Base-by-base conservation (phyloP, 2,113 vertebrate genomes). In the Nicator chloris region DNA sequence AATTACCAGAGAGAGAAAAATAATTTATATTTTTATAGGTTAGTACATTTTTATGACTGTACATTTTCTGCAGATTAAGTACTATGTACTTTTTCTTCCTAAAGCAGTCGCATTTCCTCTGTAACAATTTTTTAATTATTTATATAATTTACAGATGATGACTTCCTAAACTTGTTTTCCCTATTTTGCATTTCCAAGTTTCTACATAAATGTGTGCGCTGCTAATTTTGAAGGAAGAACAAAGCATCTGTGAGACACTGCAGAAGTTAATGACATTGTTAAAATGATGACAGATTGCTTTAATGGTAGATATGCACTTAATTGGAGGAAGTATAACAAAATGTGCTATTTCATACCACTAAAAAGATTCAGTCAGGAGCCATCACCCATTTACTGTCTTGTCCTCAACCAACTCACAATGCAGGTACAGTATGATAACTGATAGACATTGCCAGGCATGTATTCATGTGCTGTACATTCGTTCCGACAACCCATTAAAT, bases 201-300 rank as follows among this genome's bases (percentile, higher is more conserved):
- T 97, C 83, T 96, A 93, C 95, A 96, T 96, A 94, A 96, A 97
- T 96, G 92, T 96, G 95, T 96, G 92, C 96, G 88, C 83, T 95
- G 86, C 91, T 97, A 96, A 97, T 97, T 98, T 97, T 97, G 95
- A 98, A 98, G 96, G 91, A 96, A 97, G 96, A 96, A 97, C 96
- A 98, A 98, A 98, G 94, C 73, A 9, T 87, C 80, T 86, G 81
- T 91, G 96, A 97, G 77, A 96, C 96, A 95, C 69, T 95, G 86
- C 90, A 91, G 97, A 96, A 97, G 94, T 97, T 98, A 98, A 97
- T 97, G 96, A 97, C 93, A 94, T 95, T 97, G 95, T 97, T 97
- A 97, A 97, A 97, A 97, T 93, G 91, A 96, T 96, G 97, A 97
- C 97, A 98, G 97, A 97, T 97, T 97, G 91, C 86, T 98, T 97